Evolutionary conservation across 1,140 invertebrate species (phyloP).

Genomic region (Maniola jurtina): DNA sequence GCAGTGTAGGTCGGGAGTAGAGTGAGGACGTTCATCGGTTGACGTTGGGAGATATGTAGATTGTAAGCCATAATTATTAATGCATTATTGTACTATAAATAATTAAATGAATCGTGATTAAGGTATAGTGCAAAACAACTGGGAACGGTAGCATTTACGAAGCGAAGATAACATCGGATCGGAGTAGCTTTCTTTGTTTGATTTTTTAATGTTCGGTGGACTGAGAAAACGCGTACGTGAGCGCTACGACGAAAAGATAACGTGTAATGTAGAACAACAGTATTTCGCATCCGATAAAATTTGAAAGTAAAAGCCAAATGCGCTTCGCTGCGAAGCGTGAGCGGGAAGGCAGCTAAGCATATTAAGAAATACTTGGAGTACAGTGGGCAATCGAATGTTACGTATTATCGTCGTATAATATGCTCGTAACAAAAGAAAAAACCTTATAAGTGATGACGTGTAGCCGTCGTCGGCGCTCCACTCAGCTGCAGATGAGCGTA

Average conservation of each 20-base stretch:
- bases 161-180: neutral
- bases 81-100: slow-evolving; percentile 71
- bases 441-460: slow-evolving; percentile 43
- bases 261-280: slow-evolving; percentile 33
- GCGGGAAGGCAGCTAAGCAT: slow-evolving; percentile 38
- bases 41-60: slow-evolving; percentile 58
- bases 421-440: slow-evolving; percentile 53
- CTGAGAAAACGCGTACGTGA: slow-evolving; percentile 17
- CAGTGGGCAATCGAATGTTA: slow-evolving; percentile 42
- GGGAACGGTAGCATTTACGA: slow-evolving; percentile 64
- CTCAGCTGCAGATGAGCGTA: slow-evolving; percentile 40
- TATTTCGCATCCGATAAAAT: slow-evolving; percentile 44
- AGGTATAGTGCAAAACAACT: slow-evolving; percentile 75
- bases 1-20: slow-evolving; percentile 40
- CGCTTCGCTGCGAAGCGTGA: slow-evolving; percentile 40
- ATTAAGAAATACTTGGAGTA: slow-evolving; percentile 39
- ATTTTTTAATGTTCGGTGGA: neutral
- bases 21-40: slow-evolving; percentile 55
- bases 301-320: slow-evolving; percentile 58
- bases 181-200: slow-evolving; percentile 4
- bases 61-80: slow-evolving; percentile 67
- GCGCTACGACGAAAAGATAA: slow-evolving; percentile 28
- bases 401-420: slow-evolving; percentile 38
- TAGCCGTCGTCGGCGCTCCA: slow-evolving; percentile 28
- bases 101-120: slow-evolving; percentile 61